These are phyloP conservation scores for Aleiodes alternator DNA, from an alignment of 2,888 invertebrate species.

Conservation along the genomic window DNA sequence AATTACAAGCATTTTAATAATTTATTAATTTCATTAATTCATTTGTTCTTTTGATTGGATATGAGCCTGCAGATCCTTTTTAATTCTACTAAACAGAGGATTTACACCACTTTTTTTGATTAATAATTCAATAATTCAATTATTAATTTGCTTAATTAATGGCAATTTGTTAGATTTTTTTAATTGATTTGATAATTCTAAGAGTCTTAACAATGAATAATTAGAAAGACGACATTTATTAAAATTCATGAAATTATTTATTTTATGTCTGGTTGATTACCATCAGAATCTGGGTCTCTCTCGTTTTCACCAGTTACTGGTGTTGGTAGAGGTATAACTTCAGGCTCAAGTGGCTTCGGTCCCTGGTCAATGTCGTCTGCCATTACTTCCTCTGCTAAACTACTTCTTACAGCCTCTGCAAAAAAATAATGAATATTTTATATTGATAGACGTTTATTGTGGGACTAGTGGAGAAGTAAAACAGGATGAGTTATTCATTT, in stretches of 20 bases:
- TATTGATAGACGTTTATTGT: too few species aligned
- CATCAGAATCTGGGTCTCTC: constrained; percentile 72
- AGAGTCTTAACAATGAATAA: constrained; percentile 19
- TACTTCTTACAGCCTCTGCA: constrained; percentile 72
- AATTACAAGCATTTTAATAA: constrained; percentile 7
- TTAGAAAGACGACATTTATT: constrained; percentile 21
- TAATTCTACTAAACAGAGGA: not conserved
- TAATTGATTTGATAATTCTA: constrained; percentile 11
- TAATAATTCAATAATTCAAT: not conserved
- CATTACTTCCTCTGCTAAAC: constrained; percentile 73
- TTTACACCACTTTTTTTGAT: not conserved
- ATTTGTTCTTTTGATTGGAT: not conserved
- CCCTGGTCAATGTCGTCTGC: constrained; percentile 69
- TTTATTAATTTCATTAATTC: too few species aligned
- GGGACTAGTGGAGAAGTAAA: too few species aligned
- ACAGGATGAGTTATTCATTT: too few species aligned
- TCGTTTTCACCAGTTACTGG: constrained; percentile 57
- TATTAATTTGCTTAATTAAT: not conserved
- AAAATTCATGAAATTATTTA: constrained; percentile 43
- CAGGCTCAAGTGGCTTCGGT: constrained; percentile 68
- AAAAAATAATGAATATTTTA: not conserved
- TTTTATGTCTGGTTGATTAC: constrained; percentile 68
- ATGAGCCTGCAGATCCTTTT: constrained; percentile 3
- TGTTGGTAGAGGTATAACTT: constrained; percentile 64
- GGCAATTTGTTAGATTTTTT: not conserved